Percentiles rank a stretch among this genome's conserved stretches.
phyloP scores from a whole-genome alignment of 2,797 vertebrate species.

The Sciurus vulgaris region DNA sequence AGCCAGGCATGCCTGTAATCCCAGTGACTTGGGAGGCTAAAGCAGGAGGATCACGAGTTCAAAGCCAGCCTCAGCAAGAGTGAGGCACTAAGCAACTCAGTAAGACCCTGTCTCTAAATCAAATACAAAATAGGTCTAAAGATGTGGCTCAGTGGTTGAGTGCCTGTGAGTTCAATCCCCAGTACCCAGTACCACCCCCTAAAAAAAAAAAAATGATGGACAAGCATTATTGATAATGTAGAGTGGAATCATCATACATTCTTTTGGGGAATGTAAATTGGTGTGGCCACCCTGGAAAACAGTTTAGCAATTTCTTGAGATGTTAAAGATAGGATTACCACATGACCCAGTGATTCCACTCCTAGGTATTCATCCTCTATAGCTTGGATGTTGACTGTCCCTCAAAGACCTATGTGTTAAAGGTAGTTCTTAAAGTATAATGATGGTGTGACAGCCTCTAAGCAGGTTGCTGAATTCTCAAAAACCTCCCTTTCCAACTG shows the following conservation, averaged over 20 bases:
- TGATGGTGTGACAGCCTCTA: neutral
- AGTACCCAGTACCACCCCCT: no score
- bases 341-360: neutral
- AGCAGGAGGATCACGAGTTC: no score
- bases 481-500: neutral
- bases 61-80: no score
- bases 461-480: neutral
- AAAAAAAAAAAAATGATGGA: neutral
- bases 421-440: neutral
- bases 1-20: neutral
- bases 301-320: neutral
- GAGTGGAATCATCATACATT: neutral
- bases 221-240: neutral
- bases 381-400: neutral
- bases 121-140: no score
- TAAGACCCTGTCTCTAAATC: no score
- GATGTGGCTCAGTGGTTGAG: no score
- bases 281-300: neutral
- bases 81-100: no score
- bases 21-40: no score
- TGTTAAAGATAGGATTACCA: neutral
- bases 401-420: neutral
- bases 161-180: no score
- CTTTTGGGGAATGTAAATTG: neutral
- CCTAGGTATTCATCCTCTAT: neutral